Evolutionary conservation across 2,113 vertebrate species (phyloP).

Genomic region (Acrocephalus kingi): DNA sequence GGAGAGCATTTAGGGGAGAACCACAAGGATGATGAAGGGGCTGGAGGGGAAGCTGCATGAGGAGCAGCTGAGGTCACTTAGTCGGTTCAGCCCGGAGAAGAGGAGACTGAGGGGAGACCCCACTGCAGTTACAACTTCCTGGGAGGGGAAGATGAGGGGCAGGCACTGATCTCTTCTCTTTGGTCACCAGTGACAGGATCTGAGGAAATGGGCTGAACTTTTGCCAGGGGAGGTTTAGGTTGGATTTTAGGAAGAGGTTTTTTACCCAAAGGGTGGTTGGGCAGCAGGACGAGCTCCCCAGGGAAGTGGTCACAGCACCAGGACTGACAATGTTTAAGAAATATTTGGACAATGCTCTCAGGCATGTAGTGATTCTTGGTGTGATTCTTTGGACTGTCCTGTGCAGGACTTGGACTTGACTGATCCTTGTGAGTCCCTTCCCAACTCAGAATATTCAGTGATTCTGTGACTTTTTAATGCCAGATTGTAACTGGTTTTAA

Average conservation of each 20-base stretch:
- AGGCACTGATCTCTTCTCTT: background rate
- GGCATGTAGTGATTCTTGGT: too few species aligned
- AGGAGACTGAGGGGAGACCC: background rate
- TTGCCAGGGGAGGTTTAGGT: background rate
- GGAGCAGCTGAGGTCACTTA: background rate
- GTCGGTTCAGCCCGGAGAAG: background rate
- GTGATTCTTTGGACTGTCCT: too few species aligned
- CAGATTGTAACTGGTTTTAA: background rate
- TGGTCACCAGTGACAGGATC: background rate
- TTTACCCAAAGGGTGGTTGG: background rate
- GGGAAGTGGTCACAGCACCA: background rate
- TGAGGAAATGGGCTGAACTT: background rate
- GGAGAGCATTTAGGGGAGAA: background rate
- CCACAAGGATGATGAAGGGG: accelerated
- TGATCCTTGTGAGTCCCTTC: background rate
- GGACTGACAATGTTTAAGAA: background rate
- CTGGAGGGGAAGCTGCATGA: accelerated
- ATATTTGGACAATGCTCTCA: background rate
- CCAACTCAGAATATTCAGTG: background rate
- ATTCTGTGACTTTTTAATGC: background rate
- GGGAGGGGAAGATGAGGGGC: background rate
- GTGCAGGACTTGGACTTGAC: background rate
- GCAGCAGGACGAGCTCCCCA: background rate
- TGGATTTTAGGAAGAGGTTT: background rate
- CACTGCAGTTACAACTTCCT: background rate